Percentiles rank a stretch among this genome's conserved stretches.
These are phyloP conservation scores for Oreochromis tanganicae DNA, from an alignment of 2,113 vertebrate genomes.

Conservation along the genomic window DNA sequence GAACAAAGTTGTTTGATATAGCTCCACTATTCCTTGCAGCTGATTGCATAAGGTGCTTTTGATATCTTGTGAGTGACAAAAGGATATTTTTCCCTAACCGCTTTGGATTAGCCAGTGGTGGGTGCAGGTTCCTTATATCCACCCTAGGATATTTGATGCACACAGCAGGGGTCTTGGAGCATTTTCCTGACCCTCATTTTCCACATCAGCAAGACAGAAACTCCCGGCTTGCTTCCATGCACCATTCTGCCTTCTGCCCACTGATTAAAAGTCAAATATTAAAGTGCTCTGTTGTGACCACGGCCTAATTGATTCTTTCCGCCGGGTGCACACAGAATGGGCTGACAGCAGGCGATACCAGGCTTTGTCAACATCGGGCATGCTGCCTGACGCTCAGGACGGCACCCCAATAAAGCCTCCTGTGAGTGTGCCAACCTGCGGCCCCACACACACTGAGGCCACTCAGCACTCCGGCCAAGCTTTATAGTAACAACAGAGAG, in stretches of 20 bases:
- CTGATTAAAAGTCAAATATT: constrained; percentile 74
- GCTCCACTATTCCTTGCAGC: constrained; percentile 25
- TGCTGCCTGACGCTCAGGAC: constrained; percentile 58
- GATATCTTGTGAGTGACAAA: constrained; percentile 22
- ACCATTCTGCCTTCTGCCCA: constrained; percentile 37
- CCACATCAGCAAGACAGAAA: constrained; percentile 42
- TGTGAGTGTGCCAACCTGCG: constrained; percentile 56
- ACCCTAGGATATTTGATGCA: not conserved
- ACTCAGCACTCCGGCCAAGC: constrained; percentile 22
- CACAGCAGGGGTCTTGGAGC: not conserved
- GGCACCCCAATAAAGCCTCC: constrained; percentile 53
- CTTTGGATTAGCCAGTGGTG: constrained; percentile 10
- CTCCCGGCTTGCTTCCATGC: constrained; percentile 36
- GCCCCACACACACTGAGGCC: constrained; percentile 59
- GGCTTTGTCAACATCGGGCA: constrained; percentile 75
- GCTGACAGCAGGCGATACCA: constrained; percentile 73
- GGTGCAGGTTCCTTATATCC: not conserved
- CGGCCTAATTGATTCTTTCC: constrained; percentile 74
- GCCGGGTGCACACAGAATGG: constrained; percentile 63
- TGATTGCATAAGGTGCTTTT: constrained; percentile 53
- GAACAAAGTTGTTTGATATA: not conserved
- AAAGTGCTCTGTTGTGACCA: constrained; percentile 68
- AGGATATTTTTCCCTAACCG: constrained; percentile 4
- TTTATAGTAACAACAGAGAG: constrained; percentile 38
- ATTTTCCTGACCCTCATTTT: constrained; percentile 50